A percentile compares a stretch with the other conserved stretches of the same genome.
phyloP scores from a whole-genome alignment of 2,797 vertebrate species.

The Acomys russatus region DNA sequence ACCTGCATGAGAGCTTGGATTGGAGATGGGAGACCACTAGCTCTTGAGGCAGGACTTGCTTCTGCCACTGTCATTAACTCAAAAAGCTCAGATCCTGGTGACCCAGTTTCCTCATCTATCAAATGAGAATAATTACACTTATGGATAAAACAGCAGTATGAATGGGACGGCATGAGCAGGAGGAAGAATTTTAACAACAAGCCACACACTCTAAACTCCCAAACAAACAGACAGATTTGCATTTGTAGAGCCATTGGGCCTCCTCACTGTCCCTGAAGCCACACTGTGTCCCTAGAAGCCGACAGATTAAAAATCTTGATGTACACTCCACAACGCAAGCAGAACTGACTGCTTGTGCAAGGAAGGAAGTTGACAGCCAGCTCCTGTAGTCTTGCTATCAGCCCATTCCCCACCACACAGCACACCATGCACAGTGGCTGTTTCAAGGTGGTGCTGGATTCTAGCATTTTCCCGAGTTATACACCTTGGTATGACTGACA shows the following conservation, averaged over 20 bases:
- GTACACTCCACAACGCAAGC: too few species aligned
- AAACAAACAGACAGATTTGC: background rate
- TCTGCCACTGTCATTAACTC: background rate
- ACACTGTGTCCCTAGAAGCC: background rate
- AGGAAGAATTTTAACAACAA: slow-evolving; percentile 43
- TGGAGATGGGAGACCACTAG: background rate
- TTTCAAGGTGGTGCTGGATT: background rate
- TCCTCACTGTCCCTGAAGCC: background rate
- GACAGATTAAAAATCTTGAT: background rate
- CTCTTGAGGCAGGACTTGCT: background rate
- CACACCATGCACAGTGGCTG: accelerated
- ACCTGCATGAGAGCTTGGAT: accelerated
- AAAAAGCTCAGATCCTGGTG: background rate
- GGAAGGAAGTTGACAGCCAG: accelerated
- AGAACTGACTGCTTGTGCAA: background rate
- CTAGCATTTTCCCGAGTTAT: too few species aligned
- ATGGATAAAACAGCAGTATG: slow-evolving; percentile 71
- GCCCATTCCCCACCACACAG: background rate
- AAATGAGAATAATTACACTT: slow-evolving; percentile 60
- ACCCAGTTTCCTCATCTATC: slow-evolving; percentile 76
- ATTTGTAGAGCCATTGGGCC: background rate
- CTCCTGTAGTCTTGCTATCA: background rate
- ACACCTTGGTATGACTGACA: too few species aligned
- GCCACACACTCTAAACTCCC: background rate
- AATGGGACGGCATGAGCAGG: background rate